Conservation (phyloP, 2,888 invertebrate genomes). For the Tiliacea citrago region DNA sequence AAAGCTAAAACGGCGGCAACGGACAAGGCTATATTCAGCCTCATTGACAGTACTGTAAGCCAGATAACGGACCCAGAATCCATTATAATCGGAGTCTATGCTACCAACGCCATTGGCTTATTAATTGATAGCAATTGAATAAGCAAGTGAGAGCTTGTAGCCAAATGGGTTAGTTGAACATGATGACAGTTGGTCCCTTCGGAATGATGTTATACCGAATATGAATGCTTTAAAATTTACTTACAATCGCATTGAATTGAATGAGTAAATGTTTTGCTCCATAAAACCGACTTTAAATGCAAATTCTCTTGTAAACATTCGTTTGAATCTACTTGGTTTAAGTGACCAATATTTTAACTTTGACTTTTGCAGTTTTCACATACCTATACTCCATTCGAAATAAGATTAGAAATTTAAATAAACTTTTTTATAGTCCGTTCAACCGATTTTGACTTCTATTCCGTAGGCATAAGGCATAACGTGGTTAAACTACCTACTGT, state of each 20-base stretch:
- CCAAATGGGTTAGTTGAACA: constrained; percentile 51
- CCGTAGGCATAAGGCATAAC: too few species aligned
- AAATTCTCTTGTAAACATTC: constrained; percentile 30
- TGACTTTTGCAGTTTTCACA: not conserved
- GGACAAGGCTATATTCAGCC: constrained; percentile 48
- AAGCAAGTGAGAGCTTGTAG: constrained; percentile 47
- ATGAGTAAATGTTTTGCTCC: constrained; percentile 23
- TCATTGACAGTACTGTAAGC: constrained; percentile 44
- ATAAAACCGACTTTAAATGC: constrained; percentile 28
- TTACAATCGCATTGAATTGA: constrained; percentile 46
- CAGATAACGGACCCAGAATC: constrained; percentile 52
- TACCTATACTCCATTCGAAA: too few species aligned
- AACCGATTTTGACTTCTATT: too few species aligned
- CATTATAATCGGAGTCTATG: constrained; percentile 53
- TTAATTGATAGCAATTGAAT: constrained; percentile 66
- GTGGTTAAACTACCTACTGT: too few species aligned
- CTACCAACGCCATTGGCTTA: constrained; percentile 55
- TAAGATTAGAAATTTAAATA: too few species aligned
- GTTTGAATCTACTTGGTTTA: not conserved
- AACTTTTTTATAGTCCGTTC: too few species aligned
- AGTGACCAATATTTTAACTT: constrained; percentile 1
- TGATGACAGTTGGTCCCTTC: constrained; percentile 43
- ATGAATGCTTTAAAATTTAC: too few species aligned
- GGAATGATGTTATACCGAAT: constrained; percentile 54
- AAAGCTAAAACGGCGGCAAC: constrained; percentile 1